These are phyloP conservation scores for Marmota flaviventris DNA, from an alignment of 2,113 vertebrate species.

Conservation along the genomic window DNA sequence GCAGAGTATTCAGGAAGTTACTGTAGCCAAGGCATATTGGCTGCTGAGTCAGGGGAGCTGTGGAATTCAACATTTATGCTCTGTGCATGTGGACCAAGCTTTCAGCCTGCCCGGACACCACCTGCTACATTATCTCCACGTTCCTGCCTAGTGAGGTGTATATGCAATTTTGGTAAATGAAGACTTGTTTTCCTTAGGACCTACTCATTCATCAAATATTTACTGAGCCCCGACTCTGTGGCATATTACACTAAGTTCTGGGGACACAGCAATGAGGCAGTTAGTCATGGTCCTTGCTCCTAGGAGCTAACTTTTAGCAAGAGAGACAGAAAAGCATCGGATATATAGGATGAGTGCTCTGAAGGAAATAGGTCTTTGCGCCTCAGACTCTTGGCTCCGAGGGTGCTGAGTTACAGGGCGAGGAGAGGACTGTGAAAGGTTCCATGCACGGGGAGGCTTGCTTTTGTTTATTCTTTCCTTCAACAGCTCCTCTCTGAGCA, in stretches of 20 bases:
- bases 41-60: not conserved
- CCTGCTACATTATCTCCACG: not conserved
- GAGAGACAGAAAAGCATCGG: not conserved
- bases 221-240: not conserved
- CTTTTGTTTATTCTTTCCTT: not conserved
- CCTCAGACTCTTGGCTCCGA: no score
- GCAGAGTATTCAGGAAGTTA: not conserved
- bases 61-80: no score
- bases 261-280: not conserved
- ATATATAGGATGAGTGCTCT: not conserved
- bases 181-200: slow-evolving; percentile 13
- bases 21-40: not conserved
- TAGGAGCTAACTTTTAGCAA: not conserved
- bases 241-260: not conserved
- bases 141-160: not conserved
- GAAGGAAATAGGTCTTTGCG: not conserved
- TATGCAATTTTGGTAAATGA: slow-evolving; percentile 1
- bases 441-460: not conserved
- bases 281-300: not conserved
- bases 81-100: not conserved
- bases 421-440: no score
- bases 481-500: not conserved
- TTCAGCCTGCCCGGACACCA: not conserved
- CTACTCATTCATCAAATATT: not conserved
- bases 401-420: not conserved